These are phyloP conservation scores for Exephanes ischioxanthus DNA, from an alignment of 2,888 invertebrate genomes.

Conservation along the genomic window DNA sequence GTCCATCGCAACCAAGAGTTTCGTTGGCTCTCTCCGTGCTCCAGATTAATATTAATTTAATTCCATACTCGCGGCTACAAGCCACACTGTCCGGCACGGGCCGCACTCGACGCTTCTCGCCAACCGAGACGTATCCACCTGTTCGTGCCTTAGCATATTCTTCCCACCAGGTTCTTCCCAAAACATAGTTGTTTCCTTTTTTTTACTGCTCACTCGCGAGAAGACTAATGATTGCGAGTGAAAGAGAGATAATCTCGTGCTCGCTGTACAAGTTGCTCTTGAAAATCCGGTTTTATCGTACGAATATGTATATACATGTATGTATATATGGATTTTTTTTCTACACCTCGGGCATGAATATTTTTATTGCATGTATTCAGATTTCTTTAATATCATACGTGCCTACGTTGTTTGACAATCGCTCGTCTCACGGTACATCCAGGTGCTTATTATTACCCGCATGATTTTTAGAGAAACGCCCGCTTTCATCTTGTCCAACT, in stretches of 20 bases:
- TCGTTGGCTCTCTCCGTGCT: constrained; percentile 74
- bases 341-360: constrained; percentile 58
- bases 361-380: constrained; percentile 60
- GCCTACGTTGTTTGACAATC: constrained; percentile 46
- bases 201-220: constrained; percentile 66
- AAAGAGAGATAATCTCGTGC: constrained; percentile 61
- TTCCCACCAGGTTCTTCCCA: constrained; percentile 67
- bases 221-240: constrained; percentile 81
- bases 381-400: constrained; percentile 60
- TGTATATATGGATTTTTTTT: constrained; percentile 17
- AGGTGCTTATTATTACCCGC: constrained; percentile 53
- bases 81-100: constrained; percentile 64
- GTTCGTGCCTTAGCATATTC: constrained; percentile 50
- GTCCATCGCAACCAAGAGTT: constrained; percentile 53
- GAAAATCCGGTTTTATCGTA: constrained; percentile 59
- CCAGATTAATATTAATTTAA: constrained; percentile 83
- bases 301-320: constrained; percentile 24
- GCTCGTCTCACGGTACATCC: constrained; percentile 33
- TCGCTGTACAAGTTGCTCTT: constrained; percentile 24
- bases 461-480: constrained; percentile 34
- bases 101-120: constrained; percentile 49
- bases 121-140: constrained; percentile 52
- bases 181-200: constrained; percentile 70
- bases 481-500: neutral
- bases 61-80: constrained; percentile 81